These are phyloP conservation scores for Dichetophora obliterata DNA, from an alignment of 2,888 invertebrate species.

Conservation along the genomic window DNA sequence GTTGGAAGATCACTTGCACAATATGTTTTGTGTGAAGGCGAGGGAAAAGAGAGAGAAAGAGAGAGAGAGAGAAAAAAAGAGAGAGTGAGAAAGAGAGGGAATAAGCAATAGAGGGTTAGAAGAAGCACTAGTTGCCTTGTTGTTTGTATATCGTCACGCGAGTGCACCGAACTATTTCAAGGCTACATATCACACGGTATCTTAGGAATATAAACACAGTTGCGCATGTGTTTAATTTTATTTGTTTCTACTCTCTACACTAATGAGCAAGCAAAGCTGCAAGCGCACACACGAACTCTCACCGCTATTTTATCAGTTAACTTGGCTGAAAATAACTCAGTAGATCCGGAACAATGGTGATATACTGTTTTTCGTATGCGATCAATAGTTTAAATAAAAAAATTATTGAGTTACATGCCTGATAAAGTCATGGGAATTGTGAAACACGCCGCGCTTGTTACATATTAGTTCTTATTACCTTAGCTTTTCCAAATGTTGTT, in stretches of 20 bases:
- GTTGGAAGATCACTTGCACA: slow-evolving; percentile 38
- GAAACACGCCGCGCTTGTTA: too few species aligned
- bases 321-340: slow-evolving; percentile 9
- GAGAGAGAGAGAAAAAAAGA: not conserved
- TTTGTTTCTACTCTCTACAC: slow-evolving; percentile 35
- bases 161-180: slow-evolving; percentile 71
- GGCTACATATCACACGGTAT: slow-evolving; percentile 69
- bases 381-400: not conserved
- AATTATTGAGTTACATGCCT: not conserved
- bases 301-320: slow-evolving; percentile 23
- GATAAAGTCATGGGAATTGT: too few species aligned
- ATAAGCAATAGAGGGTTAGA: slow-evolving; percentile 26
- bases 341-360: slow-evolving; percentile 34
- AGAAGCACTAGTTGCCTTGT: slow-evolving; percentile 38
- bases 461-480: too few species aligned
- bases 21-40: not conserved
- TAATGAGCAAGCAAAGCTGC: not conserved
- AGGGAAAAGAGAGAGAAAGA: too few species aligned
- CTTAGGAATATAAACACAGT: slow-evolving; percentile 43
- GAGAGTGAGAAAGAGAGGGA: not conserved
- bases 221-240: slow-evolving; percentile 51
- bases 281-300: slow-evolving; percentile 13
- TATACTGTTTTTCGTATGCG: not conserved
- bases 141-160: slow-evolving; percentile 60
- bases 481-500: too few species aligned